Evolutionary conservation across 2,888 invertebrate genomes (phyloP).

Genomic region (Crocallis elinguaria): DNA sequence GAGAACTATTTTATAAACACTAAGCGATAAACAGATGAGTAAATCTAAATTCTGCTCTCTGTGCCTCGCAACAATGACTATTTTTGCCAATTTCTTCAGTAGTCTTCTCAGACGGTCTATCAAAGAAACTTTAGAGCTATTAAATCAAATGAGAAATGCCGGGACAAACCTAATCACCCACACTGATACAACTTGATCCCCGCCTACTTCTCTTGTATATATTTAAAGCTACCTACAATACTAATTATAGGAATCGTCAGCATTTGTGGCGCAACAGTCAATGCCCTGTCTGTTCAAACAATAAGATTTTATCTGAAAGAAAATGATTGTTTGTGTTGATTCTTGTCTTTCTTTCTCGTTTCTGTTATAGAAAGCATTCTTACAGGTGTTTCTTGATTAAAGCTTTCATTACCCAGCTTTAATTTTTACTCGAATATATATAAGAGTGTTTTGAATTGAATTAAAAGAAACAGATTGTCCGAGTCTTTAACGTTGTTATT

Average conservation of each 20-base stretch:
- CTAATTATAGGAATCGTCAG: constrained; percentile 28
- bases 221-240: constrained; percentile 19
- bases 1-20: no score
- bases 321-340: constrained; percentile 5
- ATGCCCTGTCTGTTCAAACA: constrained; percentile 30
- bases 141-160: constrained; percentile 30
- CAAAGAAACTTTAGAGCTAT: constrained; percentile 25
- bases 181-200: constrained; percentile 24
- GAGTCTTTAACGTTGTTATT: no score
- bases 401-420: neutral
- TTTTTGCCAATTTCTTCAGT: no score
- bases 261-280: constrained; percentile 32
- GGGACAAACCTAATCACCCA: constrained; percentile 40
- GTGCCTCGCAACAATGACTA: no score
- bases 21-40: no score
- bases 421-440: neutral
- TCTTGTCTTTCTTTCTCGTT: constrained; percentile 6
- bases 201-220: constrained; percentile 14
- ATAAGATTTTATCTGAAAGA: constrained; percentile 15
- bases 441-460: neutral
- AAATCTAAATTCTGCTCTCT: no score
- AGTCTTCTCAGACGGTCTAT: constrained; percentile 20
- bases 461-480: no score
- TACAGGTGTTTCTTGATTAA: constrained; percentile 14
- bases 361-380: constrained; percentile 7